phyloP scores from a whole-genome alignment of 2,888 invertebrate species.

The Drosophila meridiana region DNA sequence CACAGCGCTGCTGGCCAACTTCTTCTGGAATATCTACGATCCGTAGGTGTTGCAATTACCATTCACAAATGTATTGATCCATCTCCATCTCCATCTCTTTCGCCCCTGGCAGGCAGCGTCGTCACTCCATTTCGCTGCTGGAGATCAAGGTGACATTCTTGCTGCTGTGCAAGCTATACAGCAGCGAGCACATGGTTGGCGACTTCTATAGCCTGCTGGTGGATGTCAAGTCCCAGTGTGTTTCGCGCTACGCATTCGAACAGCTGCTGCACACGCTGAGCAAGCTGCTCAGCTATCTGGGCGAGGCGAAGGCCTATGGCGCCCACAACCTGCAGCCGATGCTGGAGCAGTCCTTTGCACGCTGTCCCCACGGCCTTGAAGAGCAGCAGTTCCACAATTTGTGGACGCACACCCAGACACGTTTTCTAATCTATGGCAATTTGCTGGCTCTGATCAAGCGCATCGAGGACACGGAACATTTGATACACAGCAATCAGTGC shows the following conservation, averaged over 20 bases:
- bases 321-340: constrained; percentile 74
- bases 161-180: constrained; percentile 82
- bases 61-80: too few relatives aligned
- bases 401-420: constrained; percentile 81
- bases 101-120: constrained; percentile 70
- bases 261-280: constrained; percentile 78
- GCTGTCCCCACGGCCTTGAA: constrained; percentile 71
- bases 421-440: constrained; percentile 83
- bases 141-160: constrained; percentile 84
- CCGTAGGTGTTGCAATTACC: constrained; percentile 70
- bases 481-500: constrained; percentile 83
- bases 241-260: constrained; percentile 82
- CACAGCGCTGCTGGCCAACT: constrained; percentile 80
- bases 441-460: constrained; percentile 83
- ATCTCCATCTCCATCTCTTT: not conserved
- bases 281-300: constrained; percentile 83
- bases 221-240: constrained; percentile 77
- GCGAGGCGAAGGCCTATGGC: constrained; percentile 83
- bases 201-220: constrained; percentile 80
- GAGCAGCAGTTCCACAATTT: constrained; percentile 83
- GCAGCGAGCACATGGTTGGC: constrained; percentile 75
- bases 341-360: constrained; percentile 82
- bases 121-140: constrained; percentile 82
- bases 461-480: constrained; percentile 82
- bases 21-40: constrained; percentile 85